These are phyloP conservation scores for Rhagologus leucostigma DNA, from an alignment of 2,113 vertebrate species.

Conservation along the genomic window DNA sequence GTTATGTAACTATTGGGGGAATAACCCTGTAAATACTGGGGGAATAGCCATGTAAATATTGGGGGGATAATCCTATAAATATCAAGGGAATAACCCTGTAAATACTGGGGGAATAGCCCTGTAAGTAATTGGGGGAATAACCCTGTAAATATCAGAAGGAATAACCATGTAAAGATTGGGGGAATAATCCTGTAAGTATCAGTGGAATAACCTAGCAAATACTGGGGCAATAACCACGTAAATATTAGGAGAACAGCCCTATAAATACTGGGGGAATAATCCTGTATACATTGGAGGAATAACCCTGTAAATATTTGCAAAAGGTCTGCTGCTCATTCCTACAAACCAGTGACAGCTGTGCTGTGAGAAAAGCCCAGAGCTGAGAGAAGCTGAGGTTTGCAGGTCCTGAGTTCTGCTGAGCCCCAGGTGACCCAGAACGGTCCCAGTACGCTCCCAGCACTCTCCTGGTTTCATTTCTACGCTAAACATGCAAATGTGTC, in stretches of 20 bases:
- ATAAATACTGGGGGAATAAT: not conserved
- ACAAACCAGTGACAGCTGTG: not conserved
- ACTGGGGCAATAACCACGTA: not conserved
- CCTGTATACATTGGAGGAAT: not conserved
- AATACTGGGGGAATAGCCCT: no score
- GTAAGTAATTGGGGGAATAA: not conserved
- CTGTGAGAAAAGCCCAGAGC: not conserved
- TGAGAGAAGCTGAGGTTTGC: not conserved
- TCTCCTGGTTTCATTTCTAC: fast-evolving
- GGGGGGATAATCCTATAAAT: not conserved
- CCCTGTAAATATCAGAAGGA: no score
- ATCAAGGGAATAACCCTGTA: not conserved
- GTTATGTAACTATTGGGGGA: not conserved
- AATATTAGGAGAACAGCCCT: not conserved
- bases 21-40: not conserved
- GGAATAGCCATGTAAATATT: not conserved
- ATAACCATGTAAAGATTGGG: not conserved
- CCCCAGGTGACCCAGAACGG: fast-evolving
- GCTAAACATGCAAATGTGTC: not conserved
- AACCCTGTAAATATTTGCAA: not conserved
- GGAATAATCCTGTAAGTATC: not conserved
- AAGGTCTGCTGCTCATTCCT: not conserved
- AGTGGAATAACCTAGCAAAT: not conserved
- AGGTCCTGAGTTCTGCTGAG: not conserved
- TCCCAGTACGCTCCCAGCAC: not conserved